A percentile compares a stretch with the other conserved stretches of the same genome.
Evolutionary conservation across 2,888 invertebrate species (phyloP).

Genomic region (Seira ritae): DNA sequence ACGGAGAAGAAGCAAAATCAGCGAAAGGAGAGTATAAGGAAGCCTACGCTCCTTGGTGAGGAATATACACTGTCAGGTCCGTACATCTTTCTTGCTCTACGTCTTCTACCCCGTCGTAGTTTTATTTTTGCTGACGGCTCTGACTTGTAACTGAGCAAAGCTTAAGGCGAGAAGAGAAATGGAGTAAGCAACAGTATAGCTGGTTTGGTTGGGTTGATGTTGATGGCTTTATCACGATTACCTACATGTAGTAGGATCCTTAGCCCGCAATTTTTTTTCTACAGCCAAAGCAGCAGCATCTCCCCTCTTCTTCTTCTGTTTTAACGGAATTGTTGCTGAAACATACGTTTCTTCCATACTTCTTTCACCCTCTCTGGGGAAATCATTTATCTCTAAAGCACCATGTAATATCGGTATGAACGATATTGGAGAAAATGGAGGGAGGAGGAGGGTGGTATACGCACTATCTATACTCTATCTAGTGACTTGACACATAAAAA

Average conservation of each 20-base stretch:
- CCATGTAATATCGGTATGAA: slow-evolving; percentile 57
- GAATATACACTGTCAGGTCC: slow-evolving; percentile 14
- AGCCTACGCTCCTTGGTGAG: not conserved
- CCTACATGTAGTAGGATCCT: not conserved
- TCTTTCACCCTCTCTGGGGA: slow-evolving; percentile 70
- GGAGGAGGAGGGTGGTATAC: not conserved
- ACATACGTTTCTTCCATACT: slow-evolving; percentile 49
- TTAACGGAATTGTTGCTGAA: slow-evolving; percentile 51
- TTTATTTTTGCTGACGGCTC: slow-evolving; percentile 56
- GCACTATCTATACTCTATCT: slow-evolving; percentile 13
- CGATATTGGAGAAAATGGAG: not conserved
- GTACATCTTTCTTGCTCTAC: slow-evolving; percentile 1
- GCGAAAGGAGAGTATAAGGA: too few relatives aligned
- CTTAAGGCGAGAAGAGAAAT: slow-evolving; percentile 10
- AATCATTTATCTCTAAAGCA: slow-evolving; percentile 73
- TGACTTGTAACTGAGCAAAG: slow-evolving; percentile 51
- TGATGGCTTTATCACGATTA: slow-evolving; percentile 11
- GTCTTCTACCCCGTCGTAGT: slow-evolving; percentile 16
- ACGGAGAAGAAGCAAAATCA: too few relatives aligned
- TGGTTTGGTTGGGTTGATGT: too few relatives aligned
- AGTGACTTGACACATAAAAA: not conserved
- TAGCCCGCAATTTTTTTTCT: not conserved
- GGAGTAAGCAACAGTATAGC: slow-evolving; percentile 7
- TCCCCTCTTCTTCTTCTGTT: slow-evolving; percentile 21
- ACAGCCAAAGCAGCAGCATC: too few relatives aligned